Percentiles rank a stretch among this genome's conserved stretches.
Evolutionary conservation across 2,113 vertebrate species (phyloP).

Genomic region (Mixornis gularis): DNA sequence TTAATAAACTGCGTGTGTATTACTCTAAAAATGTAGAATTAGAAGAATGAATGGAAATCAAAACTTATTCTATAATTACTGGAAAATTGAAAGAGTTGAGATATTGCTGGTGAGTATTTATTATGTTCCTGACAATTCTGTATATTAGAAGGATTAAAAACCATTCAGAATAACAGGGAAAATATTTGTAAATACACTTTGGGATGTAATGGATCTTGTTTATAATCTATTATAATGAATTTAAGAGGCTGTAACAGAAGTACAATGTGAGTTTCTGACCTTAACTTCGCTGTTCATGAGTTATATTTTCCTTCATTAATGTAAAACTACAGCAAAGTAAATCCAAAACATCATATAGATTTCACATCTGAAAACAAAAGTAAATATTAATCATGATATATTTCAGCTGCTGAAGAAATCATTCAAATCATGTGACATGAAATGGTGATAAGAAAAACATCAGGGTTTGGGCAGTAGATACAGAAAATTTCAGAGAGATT

Average conservation of each 20-base stretch:
- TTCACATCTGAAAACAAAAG: not conserved
- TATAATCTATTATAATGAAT: not conserved
- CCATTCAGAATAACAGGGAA: not conserved
- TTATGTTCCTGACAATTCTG: not conserved
- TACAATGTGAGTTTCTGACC: not conserved
- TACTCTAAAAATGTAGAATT: not conserved
- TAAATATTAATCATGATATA: not conserved
- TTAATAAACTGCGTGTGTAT: not conserved
- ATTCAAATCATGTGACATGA: not conserved
- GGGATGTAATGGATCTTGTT: not conserved
- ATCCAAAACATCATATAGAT: not conserved
- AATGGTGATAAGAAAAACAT: not conserved
- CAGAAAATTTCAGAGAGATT: not conserved
- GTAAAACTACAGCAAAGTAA: not conserved
- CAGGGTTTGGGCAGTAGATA: not conserved
- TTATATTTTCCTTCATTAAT: not conserved
- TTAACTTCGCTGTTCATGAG: not conserved
- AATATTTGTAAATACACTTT: not conserved
- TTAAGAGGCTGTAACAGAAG: not conserved
- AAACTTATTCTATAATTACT: not conserved
- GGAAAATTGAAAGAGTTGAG: not conserved
- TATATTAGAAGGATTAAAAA: not conserved
- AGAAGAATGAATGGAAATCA: not conserved
- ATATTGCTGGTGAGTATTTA: not conserved
- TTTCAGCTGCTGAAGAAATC: not conserved